phyloP scores from a whole-genome alignment of 2,888 invertebrate genomes.

The Cantharis nigra region DNA sequence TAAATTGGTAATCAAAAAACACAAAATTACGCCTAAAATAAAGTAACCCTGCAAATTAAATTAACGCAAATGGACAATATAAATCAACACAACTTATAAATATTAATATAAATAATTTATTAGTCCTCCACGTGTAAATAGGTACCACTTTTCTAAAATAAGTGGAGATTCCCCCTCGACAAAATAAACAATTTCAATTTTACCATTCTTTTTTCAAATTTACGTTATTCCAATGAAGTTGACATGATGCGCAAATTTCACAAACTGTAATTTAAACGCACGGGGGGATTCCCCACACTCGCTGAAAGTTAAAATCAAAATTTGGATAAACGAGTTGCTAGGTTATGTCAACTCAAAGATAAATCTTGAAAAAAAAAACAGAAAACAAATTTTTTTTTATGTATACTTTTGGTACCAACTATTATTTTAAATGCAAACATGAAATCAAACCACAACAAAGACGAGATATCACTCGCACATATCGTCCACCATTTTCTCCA shows the following conservation, averaged over 20 bases:
- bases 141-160: not conserved
- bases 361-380: conserved; percentile 17
- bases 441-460: conserved; percentile 13
- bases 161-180: not conserved
- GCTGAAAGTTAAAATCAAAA: not conserved
- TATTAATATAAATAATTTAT: not conserved
- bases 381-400: conserved; percentile 19
- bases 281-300: not conserved
- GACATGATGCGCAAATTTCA: not conserved
- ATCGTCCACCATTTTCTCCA: conserved; percentile 78
- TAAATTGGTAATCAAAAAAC: not conserved
- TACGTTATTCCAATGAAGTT: no score
- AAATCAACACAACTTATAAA: not conserved
- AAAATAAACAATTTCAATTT: not conserved
- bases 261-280: not conserved
- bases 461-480: conserved; percentile 60
- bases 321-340: not conserved
- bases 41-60: not conserved
- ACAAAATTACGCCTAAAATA: not conserved
- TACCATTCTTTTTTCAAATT: not conserved
- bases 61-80: not conserved
- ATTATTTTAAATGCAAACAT: conserved; percentile 22
- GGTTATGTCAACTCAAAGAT: conserved; percentile 15
- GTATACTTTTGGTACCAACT: conserved; percentile 3
- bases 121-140: not conserved